Percentiles rank a stretch among this genome's conserved stretches.
Evolutionary conservation across 1,140 invertebrate species (phyloP).

Genomic region (Chionoecetes opilio): DNA sequence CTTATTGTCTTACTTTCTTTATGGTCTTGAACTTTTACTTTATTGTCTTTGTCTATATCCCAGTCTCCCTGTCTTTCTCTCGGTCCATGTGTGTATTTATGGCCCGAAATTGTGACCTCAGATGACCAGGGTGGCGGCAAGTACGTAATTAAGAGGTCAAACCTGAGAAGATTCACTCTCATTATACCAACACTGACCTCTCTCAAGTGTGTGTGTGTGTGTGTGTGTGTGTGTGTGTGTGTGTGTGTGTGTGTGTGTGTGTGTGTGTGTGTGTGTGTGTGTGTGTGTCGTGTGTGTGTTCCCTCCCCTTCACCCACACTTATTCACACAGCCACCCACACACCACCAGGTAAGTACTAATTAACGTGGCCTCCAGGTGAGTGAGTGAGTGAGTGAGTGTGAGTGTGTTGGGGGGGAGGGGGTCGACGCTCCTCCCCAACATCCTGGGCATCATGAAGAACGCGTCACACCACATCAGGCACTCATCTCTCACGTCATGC

Average conservation of each 20-base stretch:
- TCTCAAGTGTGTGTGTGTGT: no score
- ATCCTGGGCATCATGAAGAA: neutral
- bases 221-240: no score
- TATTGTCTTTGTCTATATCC: no score
- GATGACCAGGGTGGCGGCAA: neutral
- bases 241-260: no score
- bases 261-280: no score
- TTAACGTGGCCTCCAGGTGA: neutral
- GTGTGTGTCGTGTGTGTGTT: neutral
- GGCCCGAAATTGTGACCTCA: neutral
- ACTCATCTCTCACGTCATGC: neutral
- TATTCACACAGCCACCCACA: conserved; percentile 46
- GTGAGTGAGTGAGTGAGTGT: neutral
- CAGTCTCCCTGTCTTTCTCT: neutral
- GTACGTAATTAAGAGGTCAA: no score
- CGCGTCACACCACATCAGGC: neutral
- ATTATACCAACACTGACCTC: no score
- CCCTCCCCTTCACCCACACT: neutral
- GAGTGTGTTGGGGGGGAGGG: neutral
- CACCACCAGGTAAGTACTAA: neutral
- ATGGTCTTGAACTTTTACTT: no score
- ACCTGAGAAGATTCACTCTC: no score
- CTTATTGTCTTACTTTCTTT: no score
- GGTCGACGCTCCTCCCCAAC: no score
- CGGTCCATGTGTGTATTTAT: conserved; percentile 40